These are phyloP conservation scores for Onchidella celtica DNA, from an alignment of 2,888 invertebrate genomes.

Conservation along the genomic window DNA sequence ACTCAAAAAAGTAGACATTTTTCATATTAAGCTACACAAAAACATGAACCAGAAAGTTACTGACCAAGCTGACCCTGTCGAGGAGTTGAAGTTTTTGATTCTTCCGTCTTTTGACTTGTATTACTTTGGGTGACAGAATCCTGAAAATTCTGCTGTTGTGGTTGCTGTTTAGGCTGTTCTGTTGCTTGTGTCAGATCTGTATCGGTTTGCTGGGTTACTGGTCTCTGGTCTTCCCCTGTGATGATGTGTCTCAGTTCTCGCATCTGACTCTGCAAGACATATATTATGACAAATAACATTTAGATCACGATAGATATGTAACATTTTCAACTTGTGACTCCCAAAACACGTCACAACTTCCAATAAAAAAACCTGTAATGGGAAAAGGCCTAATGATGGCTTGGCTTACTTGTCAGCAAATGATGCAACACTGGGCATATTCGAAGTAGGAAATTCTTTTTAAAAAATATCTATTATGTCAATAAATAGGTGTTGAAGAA, in stretches of 20 bases:
- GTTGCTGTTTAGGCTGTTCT: background rate
- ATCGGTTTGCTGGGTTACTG: background rate
- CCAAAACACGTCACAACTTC: background rate
- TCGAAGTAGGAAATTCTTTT: too few species aligned
- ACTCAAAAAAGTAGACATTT: too few species aligned
- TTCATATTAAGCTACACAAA: too few species aligned
- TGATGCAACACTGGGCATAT: too few species aligned
- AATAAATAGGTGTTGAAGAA: too few species aligned
- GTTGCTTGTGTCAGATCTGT: slow-evolving; percentile 11
- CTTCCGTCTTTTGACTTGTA: slow-evolving; percentile 15
- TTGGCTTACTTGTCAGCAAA: too few species aligned
- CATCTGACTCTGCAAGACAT: slow-evolving; percentile 34
- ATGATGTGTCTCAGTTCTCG: slow-evolving; percentile 9
- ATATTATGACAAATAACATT: background rate
- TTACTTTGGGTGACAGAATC: background rate
- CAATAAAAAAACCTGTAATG: background rate
- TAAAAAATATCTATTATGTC: too few species aligned
- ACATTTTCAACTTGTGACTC: background rate
- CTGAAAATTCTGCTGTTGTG: slow-evolving; percentile 2
- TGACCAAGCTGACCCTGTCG: slow-evolving; percentile 2
- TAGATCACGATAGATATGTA: background rate
- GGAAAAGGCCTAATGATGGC: background rate
- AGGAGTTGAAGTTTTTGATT: slow-evolving; percentile 34
- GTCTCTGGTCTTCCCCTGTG: background rate
- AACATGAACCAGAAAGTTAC: too few species aligned